Percentiles rank a stretch among this genome's conserved stretches.
These are phyloP conservation scores for Macrophya annulata DNA, from an alignment of 2,888 invertebrate species.

Conservation along the genomic window DNA sequence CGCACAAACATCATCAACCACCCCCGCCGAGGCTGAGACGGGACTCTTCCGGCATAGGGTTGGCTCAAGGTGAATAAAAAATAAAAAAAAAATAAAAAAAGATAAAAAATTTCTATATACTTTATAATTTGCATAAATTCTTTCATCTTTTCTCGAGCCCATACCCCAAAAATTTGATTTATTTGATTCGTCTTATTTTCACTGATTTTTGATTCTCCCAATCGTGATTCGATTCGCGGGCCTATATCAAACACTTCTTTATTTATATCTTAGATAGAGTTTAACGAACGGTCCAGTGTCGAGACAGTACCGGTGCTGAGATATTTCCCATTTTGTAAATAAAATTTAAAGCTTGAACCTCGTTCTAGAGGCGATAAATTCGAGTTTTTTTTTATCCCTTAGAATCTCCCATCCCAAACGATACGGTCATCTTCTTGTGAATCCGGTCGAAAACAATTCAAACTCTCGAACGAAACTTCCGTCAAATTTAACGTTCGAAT, in stretches of 20 bases:
- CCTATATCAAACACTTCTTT: background rate
- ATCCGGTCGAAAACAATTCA: background rate
- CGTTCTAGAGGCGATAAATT: background rate
- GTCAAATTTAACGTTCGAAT: background rate
- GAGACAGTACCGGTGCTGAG: no score
- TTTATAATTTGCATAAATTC: background rate
- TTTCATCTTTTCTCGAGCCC: background rate
- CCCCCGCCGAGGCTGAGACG: slow-evolving; percentile 76
- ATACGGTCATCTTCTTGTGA: background rate
- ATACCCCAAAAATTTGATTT: background rate
- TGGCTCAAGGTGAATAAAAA: slow-evolving; percentile 74
- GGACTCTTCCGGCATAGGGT: slow-evolving; percentile 77
- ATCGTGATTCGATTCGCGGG: background rate
- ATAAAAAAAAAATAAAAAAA: no score
- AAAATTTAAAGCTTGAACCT: background rate
- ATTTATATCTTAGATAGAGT: no score
- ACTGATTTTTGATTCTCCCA: background rate
- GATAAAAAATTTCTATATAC: background rate
- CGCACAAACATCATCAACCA: slow-evolving; percentile 77
- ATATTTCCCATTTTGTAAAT: no score
- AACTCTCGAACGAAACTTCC: background rate
- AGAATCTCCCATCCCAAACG: background rate
- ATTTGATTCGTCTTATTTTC: background rate
- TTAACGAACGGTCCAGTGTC: background rate
- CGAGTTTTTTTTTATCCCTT: background rate